Evolutionary conservation across 2,113 vertebrate species (phyloP).

Genomic region (Cynoglossus semilaevis): DNA sequence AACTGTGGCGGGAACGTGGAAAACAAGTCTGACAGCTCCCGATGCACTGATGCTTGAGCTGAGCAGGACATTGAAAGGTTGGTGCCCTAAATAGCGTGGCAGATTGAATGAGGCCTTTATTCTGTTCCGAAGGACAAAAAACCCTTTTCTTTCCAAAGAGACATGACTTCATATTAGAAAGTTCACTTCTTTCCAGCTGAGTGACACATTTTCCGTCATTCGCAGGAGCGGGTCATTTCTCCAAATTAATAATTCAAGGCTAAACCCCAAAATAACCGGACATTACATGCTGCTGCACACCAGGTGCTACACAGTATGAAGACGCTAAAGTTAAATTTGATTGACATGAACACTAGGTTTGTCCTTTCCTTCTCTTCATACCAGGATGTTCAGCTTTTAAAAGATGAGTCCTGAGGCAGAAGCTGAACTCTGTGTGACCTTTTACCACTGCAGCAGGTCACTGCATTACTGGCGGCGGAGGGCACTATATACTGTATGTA

Average conservation of each 20-base stretch:
- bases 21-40: constrained; percentile 19
- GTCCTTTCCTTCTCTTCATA: constrained; percentile 17
- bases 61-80: constrained; percentile 28
- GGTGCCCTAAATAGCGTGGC: constrained; percentile 33
- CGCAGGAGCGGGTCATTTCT: constrained; percentile 17
- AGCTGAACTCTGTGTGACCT: constrained; percentile 39
- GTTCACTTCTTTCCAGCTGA: constrained; percentile 34
- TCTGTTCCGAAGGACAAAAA: constrained; percentile 2
- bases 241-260: constrained; percentile 9
- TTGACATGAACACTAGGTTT: constrained; percentile 38
- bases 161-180: constrained; percentile 35
- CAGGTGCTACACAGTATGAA: constrained; percentile 2
- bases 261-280: constrained; percentile 1
- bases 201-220: constrained; percentile 37
- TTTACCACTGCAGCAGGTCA: constrained; percentile 52
- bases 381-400: constrained; percentile 15
- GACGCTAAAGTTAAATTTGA: constrained; percentile 30
- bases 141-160: constrained; percentile 19
- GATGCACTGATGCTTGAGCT: constrained; percentile 51
- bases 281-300: neutral
- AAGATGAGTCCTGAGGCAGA: constrained; percentile 40
- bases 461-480: constrained; percentile 39
- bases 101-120: constrained; percentile 26
- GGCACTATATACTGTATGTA: constrained; percentile 32
- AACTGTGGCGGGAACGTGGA: too few species aligned